Conservation (phyloP, 2,113 vertebrate genomes). For the Oplegnathus fasciatus region DNA sequence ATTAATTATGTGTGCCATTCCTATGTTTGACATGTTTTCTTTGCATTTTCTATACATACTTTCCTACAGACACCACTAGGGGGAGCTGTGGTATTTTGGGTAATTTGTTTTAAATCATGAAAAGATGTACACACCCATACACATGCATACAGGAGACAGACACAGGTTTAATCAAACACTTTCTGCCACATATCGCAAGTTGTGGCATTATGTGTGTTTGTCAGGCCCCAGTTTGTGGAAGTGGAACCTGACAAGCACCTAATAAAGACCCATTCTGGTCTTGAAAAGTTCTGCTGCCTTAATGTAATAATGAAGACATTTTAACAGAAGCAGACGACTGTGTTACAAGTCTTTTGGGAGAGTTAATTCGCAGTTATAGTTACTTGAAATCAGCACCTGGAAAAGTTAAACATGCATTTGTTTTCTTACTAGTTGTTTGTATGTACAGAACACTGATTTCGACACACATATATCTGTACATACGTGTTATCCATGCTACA, state of each 20-base stretch:
- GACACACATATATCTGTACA: not conserved
- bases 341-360: not conserved
- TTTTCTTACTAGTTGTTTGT: not conserved
- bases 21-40: not conserved
- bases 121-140: not conserved
- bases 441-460: not conserved
- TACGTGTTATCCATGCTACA: not conserved
- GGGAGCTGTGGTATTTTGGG: conserved; percentile 44
- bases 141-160: not conserved
- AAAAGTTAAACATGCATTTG: not conserved
- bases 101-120: not conserved
- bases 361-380: not conserved
- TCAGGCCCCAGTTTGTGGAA: not conserved
- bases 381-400: not conserved
- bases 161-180: not conserved
- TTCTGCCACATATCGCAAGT: not conserved
- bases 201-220: not conserved
- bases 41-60: not conserved
- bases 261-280: not conserved
- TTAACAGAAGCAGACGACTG: not conserved
- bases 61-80: conserved; percentile 26
- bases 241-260: not conserved
- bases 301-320: not conserved
- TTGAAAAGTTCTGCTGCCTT: not conserved
- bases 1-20: not conserved